A percentile compares a stretch with the other conserved stretches of the same genome.
Conservation (phyloP, 2,888 invertebrate species). For the Caenorhabditis sp. region DNA sequence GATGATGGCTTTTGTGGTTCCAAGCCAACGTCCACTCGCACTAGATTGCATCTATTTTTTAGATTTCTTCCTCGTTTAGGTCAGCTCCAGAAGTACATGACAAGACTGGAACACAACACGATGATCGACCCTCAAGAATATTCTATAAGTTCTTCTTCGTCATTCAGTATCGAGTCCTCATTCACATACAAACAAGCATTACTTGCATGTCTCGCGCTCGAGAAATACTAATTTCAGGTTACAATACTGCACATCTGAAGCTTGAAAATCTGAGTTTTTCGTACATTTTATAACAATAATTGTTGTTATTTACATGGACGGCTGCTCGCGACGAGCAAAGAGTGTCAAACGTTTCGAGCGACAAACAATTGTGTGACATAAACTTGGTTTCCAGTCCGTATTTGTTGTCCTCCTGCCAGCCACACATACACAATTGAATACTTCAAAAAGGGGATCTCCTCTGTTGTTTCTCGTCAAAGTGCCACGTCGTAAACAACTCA, state of each 20-base stretch:
- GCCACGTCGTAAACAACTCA: constrained; percentile 57
- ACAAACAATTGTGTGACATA: constrained; percentile 50
- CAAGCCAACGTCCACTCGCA: no score
- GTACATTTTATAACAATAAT: constrained; percentile 43
- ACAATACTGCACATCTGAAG: constrained; percentile 12
- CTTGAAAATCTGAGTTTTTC: constrained; percentile 5
- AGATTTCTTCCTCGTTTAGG: constrained; percentile 25
- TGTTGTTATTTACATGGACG: constrained; percentile 37
- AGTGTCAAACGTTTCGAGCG: constrained; percentile 54
- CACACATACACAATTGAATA: constrained; percentile 20
- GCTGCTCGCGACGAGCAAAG: constrained; percentile 5
- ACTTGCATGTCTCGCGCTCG: constrained; percentile 20
- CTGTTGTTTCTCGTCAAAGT: constrained; percentile 15
- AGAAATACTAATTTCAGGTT: constrained; percentile 43
- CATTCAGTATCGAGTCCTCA: no score
- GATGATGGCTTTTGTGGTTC: no score
- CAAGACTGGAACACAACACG: no score
- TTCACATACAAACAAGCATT: constrained; percentile 39
- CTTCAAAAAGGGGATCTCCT: constrained; percentile 1
- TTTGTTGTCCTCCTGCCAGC: constrained; percentile 28
- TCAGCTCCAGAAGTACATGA: no score
- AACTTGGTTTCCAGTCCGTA: constrained; percentile 24
- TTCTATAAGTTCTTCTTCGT: no score
- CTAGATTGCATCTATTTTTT: no score
- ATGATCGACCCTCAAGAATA: no score